Base-by-base conservation (phyloP, 1,140 invertebrate genomes). In the Sarcophaga peregrina region DNA sequence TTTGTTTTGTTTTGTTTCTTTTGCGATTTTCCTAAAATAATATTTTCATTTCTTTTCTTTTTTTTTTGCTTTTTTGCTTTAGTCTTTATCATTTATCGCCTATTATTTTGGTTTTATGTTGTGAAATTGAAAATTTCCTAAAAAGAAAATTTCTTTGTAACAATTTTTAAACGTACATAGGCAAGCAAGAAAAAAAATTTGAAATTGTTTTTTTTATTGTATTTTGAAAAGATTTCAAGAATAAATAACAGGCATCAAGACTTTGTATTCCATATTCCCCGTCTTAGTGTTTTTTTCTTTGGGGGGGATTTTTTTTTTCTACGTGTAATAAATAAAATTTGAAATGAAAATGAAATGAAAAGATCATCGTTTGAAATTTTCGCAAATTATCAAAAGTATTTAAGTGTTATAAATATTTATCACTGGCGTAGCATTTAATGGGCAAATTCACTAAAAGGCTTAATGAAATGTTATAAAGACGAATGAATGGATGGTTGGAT, bases 401-500 rank as follows among this genome's bases (percentile, higher is more conserved):
- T 52, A 76, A 78, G 75, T 78, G 75, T 78, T 78, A 78, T 52
- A 78, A 78, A 78, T 78, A 78, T 50, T 78, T 50, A 78, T 20
- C 75, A 78, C 17, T 78, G 75, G 73, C 75, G 75, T 48, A 68
- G 62, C 20, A n/a, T 68, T 68, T 68, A 68, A 25, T 68, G 62
- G 62, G 62, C n/a, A 20, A 68, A 25, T 52, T 37, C 25, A 37
- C 25, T 37, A 37, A 37, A 37, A 37, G 25, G 4, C 25, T 37
- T 4, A 37, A 37, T 37, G 25, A 37, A 37, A 37, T 37, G 25
- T 2, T 2, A 37, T 37, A 37, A 37, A 37, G 25, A 37, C 25
- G 54, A 58, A 58, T 15, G n/a, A 58, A 58, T 58, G 1, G 15
- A 7, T 4, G 25, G 25, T 2, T 37, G 25, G 25, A 37, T 37